These are phyloP conservation scores for Mesoclemmys tuberculata DNA, from an alignment of 2,113 vertebrate species.

Conservation along the genomic window DNA sequence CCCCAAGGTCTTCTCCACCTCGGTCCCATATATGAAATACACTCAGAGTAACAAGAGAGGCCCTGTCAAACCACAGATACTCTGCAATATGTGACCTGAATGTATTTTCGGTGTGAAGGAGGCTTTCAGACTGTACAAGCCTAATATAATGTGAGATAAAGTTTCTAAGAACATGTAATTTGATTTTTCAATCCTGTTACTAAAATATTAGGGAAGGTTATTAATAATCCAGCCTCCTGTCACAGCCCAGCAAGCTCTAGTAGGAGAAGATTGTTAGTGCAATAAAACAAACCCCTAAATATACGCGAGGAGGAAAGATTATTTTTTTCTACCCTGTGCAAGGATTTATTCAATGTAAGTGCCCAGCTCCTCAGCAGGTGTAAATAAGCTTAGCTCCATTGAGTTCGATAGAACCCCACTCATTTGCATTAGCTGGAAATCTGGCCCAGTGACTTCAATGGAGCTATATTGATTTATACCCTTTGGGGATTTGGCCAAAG, in stretches of 20 bases:
- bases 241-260: neutral
- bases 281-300: constrained; percentile 64
- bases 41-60: neutral
- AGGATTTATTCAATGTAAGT: neutral
- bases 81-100: neutral
- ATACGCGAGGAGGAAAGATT: constrained; percentile 10
- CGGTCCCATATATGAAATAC: neutral
- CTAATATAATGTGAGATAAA: constrained; percentile 28
- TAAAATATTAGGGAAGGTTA: constrained; percentile 59
- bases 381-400: neutral
- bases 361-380: neutral
- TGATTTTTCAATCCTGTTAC: constrained; percentile 55
- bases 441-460: neutral
- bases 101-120: neutral
- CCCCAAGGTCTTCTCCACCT: neutral
- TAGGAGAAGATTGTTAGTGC: constrained; percentile 47
- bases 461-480: neutral
- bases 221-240: constrained; percentile 57
- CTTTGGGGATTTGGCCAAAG: neutral
- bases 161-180: constrained; percentile 40
- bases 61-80: rapidly evolving
- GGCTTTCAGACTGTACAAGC: neutral
- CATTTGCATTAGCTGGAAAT: neutral
- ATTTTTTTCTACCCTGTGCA: neutral
- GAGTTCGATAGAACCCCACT: neutral